phyloP scores from a whole-genome alignment of 2,797 vertebrate genomes.

The Malurus splendens region DNA sequence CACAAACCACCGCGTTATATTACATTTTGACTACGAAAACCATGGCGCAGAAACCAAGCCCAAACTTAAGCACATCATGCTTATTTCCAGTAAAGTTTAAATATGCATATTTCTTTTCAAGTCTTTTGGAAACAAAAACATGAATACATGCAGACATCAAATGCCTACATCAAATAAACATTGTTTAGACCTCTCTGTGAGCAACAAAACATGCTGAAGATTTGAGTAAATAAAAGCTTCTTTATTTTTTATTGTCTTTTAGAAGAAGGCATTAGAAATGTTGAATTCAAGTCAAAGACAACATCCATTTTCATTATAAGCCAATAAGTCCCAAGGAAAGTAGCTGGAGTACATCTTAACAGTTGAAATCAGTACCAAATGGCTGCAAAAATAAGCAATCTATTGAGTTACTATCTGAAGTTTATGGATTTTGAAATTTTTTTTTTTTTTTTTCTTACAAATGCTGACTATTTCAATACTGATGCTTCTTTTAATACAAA shows the following conservation, averaged over 20 bases:
- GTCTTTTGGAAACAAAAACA: not conserved
- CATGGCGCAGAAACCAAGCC: not conserved
- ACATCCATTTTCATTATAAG: not conserved
- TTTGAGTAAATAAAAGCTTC: not conserved
- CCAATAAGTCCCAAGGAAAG: not conserved
- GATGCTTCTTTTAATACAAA: not conserved
- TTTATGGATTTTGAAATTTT: not conserved
- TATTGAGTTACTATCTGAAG: not conserved
- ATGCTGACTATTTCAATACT: not conserved
- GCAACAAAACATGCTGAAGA: not conserved
- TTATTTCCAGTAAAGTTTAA: not conserved
- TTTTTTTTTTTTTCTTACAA: not conserved
- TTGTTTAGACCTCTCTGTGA: not conserved
- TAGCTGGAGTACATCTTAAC: not conserved
- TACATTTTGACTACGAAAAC: conserved; percentile 1
- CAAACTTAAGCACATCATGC: not conserved
- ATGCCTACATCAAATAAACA: not conserved
- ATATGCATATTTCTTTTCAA: not conserved
- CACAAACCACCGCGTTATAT: not conserved
- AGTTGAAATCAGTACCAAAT: not conserved
- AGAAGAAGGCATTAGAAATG: not conserved
- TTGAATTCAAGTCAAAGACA: not conserved
- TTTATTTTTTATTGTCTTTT: not conserved
- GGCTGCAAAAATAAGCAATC: not conserved
- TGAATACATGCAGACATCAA: not conserved